Conservation (phyloP, 2,797 vertebrate species). For the Hydrophis major region DNA sequence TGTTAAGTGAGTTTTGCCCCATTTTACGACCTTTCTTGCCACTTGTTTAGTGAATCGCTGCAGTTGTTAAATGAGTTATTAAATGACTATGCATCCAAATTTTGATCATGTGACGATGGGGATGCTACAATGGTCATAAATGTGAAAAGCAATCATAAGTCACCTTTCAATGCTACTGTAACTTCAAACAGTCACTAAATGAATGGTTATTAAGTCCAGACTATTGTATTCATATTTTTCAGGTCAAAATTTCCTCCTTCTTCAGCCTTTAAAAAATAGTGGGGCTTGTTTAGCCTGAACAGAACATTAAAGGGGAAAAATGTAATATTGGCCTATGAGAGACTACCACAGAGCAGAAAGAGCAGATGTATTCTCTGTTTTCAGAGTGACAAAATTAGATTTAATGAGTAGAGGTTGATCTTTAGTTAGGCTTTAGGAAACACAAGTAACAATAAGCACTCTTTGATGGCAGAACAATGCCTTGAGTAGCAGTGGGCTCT, state of each 20-base stretch:
- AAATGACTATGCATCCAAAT: neutral
- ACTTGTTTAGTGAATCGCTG: neutral
- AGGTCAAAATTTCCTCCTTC: neutral
- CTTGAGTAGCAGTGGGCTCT: no score
- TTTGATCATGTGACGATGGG: neutral
- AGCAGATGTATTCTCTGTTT: neutral
- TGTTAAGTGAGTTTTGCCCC: neutral
- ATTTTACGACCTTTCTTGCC: neutral
- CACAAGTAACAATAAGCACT: neutral
- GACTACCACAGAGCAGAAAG: neutral
- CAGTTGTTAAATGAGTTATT: neutral
- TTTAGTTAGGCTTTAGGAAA: neutral
- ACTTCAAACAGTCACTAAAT: no score
- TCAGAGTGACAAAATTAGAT: neutral
- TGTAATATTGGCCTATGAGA: neutral
- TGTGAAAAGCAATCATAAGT: neutral
- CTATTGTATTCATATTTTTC: neutral
- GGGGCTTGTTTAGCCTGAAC: neutral
- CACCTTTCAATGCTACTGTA: no score
- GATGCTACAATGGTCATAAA: neutral
- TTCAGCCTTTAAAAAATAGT: neutral
- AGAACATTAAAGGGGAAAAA: neutral
- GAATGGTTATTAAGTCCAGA: no score
- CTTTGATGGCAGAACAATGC: neutral
- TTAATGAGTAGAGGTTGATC: neutral